These are phyloP conservation scores for Merluccius polli DNA, from an alignment of 2,797 vertebrate species.

Conservation along the genomic window DNA sequence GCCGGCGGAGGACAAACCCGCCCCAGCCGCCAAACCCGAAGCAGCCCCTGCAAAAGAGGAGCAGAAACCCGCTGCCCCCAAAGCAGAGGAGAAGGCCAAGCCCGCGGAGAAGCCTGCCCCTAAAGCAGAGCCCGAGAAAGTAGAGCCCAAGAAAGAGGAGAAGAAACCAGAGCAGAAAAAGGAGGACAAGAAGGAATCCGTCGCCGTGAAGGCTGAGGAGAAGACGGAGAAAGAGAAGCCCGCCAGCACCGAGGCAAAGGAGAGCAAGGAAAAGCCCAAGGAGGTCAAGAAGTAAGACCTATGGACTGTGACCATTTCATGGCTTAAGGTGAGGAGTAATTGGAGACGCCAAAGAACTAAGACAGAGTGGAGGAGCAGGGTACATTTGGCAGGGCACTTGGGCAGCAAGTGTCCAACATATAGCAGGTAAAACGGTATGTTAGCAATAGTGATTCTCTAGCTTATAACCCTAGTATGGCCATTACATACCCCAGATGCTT, in stretches of 20 bases:
- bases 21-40: conserved; percentile 50
- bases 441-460: conserved; percentile 74
- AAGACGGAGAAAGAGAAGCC: conserved; percentile 71
- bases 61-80: conserved; percentile 50
- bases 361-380: conserved; percentile 18
- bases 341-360: conserved; percentile 59
- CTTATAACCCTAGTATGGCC: conserved; percentile 65
- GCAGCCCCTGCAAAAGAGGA: conserved; percentile 61
- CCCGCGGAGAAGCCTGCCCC: conserved; percentile 41
- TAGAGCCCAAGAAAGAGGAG: conserved; percentile 38
- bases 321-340: conserved; percentile 17
- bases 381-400: conserved; percentile 56
- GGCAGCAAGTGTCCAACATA: conserved; percentile 50
- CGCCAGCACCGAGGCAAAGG: conserved; percentile 76
- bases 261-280: conserved; percentile 40
- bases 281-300: conserved; percentile 67
- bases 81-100: conserved; percentile 47
- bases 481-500: conserved; percentile 68
- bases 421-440: conserved; percentile 61
- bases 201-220: conserved; percentile 45
- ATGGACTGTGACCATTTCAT: conserved; percentile 20
- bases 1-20: conserved; percentile 57
- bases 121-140: conserved; percentile 37
- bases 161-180: conserved; percentile 40
- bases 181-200: conserved; percentile 47